Conservation (phyloP, 1,140 invertebrate species). For the Apocrypta bakeri region DNA sequence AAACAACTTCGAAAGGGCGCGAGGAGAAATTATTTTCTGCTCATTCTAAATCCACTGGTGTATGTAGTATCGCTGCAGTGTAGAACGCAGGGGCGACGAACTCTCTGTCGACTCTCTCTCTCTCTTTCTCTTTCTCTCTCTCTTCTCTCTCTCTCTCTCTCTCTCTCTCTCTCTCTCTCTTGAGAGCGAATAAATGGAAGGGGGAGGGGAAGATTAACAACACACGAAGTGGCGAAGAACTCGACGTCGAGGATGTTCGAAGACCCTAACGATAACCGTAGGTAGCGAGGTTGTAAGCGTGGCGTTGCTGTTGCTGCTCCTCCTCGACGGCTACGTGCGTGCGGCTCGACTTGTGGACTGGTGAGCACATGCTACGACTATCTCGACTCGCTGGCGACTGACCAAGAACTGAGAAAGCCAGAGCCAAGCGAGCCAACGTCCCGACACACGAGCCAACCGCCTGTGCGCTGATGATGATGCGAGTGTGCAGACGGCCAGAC, state of each 20-base stretch:
- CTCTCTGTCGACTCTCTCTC: not conserved
- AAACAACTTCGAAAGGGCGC: not conserved
- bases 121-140: too few species aligned
- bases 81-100: not conserved
- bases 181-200: not conserved
- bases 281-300: slow-evolving; percentile 62
- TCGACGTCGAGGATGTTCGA: not conserved
- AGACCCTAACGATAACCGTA: slow-evolving; percentile 68
- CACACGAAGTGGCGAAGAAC: slow-evolving; percentile 3
- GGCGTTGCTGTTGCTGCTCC: slow-evolving; percentile 25
- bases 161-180: not conserved
- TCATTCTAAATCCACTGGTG: not conserved
- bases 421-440: not conserved
- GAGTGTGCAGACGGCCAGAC: not conserved
- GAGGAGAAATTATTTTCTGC: not conserved
- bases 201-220: not conserved
- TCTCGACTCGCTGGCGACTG: slow-evolving; percentile 58
- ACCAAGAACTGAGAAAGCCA: slow-evolving; percentile 54
- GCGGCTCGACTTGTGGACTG: slow-evolving; percentile 61
- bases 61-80: not conserved
- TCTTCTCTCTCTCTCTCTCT: too few species aligned
- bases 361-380: slow-evolving; percentile 69
- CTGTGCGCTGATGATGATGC: not conserved
- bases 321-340: slow-evolving; percentile 55
- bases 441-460: not conserved